A percentile compares a stretch with the other conserved stretches of the same genome.
Conservation (phyloP, 2,113 vertebrate species). For the Phrynocephalus versicolor region DNA sequence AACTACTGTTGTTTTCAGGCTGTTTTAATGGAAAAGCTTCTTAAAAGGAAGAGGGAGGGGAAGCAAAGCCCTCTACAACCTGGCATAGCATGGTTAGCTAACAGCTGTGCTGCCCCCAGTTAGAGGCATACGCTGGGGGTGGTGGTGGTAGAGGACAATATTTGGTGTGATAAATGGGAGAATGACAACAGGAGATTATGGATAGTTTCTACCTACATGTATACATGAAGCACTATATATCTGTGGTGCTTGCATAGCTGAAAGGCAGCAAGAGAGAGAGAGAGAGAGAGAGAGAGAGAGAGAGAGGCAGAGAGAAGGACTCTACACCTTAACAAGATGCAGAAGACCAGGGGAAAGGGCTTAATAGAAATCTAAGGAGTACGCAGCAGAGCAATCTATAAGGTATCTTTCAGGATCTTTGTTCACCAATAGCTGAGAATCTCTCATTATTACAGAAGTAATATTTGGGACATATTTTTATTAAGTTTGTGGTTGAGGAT, state of each 20-base stretch:
- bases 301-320: no score
- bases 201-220: not conserved
- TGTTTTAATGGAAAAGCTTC: not conserved
- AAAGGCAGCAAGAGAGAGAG: no score
- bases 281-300: no score
- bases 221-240: not conserved
- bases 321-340: not conserved
- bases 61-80: no score
- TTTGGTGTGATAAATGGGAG: no score
- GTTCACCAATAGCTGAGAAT: not conserved
- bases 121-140: no score
- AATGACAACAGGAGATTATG: no score
- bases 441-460: not conserved
- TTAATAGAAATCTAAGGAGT: not conserved
- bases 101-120: no score
- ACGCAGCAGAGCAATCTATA: not conserved
- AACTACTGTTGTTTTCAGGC: not conserved
- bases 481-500: rapidly evolving
- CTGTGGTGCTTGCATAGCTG: not conserved
- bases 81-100: no score
- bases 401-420: not conserved
- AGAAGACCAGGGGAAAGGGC: not conserved
- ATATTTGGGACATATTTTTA: not conserved
- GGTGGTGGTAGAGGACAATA: no score
- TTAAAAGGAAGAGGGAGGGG: not conserved